Evolutionary conservation across 2,113 vertebrate species (phyloP).

Genomic region (Garra rufa): DNA sequence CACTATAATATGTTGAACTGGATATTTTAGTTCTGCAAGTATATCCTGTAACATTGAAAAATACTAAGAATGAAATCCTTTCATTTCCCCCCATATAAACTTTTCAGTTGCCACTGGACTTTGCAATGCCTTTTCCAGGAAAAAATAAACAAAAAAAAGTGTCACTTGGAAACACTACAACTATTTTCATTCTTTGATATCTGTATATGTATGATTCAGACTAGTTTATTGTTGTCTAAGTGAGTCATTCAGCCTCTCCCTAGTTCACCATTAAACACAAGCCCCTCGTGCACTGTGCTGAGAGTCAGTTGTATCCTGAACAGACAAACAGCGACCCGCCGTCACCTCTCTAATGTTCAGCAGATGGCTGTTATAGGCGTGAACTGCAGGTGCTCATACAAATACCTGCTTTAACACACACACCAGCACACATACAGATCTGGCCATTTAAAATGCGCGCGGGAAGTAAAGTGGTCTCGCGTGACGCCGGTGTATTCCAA

Average conservation of each 20-base stretch:
- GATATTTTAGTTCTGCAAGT: neutral
- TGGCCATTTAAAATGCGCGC: too few species aligned
- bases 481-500: too few species aligned
- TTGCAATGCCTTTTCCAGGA: neutral
- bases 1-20: neutral
- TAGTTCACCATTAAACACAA: slow-evolving; percentile 16
- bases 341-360: slow-evolving; percentile 44
- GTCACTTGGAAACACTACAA: neutral
- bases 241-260: slow-evolving; percentile 12
- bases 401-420: slow-evolving; percentile 23
- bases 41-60: neutral
- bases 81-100: too few species aligned
- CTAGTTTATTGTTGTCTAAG: neutral
- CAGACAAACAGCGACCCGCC: slow-evolving; percentile 35
- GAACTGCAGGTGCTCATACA: slow-evolving; percentile 44
- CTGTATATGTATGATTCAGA: neutral
- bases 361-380: slow-evolving; percentile 52
- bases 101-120: neutral
- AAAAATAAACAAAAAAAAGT: neutral
- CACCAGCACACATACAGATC: neutral
- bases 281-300: neutral
- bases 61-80: too few species aligned
- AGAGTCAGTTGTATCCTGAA: neutral
- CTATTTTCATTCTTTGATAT: neutral
- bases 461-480: too few species aligned